Evolutionary conservation across 2,113 vertebrate species (phyloP).

Genomic region (Isurus oxyrinchus): DNA sequence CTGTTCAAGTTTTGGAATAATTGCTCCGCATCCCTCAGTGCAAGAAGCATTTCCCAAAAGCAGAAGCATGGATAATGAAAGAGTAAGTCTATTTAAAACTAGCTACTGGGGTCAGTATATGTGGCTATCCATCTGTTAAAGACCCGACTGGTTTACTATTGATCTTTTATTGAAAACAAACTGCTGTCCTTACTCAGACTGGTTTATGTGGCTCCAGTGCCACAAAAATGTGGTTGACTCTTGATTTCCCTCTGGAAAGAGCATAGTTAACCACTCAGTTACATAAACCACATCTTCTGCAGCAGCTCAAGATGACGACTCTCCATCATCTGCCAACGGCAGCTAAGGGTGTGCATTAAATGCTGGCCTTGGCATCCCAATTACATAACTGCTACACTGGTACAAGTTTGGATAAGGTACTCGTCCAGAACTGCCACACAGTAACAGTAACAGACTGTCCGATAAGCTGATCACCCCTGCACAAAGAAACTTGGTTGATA

Average conservation of each 20-base stretch:
- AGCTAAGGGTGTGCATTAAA: background rate
- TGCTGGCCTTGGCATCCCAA: background rate
- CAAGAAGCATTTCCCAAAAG: background rate
- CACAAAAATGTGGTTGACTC: background rate
- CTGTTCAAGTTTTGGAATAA: background rate
- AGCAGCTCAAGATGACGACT: background rate
- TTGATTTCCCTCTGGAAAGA: background rate
- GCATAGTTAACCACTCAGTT: background rate
- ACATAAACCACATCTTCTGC: background rate
- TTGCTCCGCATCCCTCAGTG: background rate
- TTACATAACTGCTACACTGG: background rate
- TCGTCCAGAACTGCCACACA: background rate
- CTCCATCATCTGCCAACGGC: background rate
- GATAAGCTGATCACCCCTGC: background rate
- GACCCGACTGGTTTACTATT: background rate
- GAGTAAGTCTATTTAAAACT: background rate
- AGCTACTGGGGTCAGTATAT: background rate
- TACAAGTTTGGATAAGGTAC: background rate
- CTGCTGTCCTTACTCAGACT: background rate
- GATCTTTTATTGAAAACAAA: background rate
- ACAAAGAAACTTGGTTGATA: background rate
- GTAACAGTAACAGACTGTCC: background rate
- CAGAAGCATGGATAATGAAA: background rate
- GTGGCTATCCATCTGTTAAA: background rate
- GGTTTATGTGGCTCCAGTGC: background rate